Conservation (phyloP, 2,888 invertebrate species). For the Anodontia alba region DNA sequence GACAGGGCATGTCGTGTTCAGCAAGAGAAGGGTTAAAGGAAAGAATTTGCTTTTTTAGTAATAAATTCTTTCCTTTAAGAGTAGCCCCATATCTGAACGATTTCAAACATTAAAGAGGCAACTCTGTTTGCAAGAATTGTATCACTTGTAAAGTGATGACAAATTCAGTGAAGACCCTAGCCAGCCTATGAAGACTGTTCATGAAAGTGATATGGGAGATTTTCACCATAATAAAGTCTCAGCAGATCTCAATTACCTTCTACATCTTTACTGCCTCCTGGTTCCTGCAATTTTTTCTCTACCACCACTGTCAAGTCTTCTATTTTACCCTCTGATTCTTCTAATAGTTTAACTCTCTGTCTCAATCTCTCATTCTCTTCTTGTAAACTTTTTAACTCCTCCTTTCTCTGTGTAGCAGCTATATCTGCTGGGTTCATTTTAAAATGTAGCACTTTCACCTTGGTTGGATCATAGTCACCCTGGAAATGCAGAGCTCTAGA, state of each 20-base stretch:
- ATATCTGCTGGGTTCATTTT: conserved; percentile 78
- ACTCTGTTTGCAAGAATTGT: no score
- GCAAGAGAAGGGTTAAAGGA: no score
- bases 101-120: no score
- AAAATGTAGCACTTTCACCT: conserved; percentile 81
- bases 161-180: no score
- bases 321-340: conserved; percentile 75
- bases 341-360: conserved; percentile 77
- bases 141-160: no score
- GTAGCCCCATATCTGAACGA: no score
- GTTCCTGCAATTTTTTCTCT: conserved; percentile 76
- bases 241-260: conserved; percentile 73
- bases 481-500: conserved; percentile 35
- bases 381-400: conserved; percentile 69
- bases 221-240: no score
- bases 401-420: conserved; percentile 68
- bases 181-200: no score
- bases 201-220: no score
- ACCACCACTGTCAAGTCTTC: conserved; percentile 79
- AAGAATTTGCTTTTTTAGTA: no score
- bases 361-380: conserved; percentile 78
- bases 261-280: conserved; percentile 76
- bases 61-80: no score
- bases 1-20: no score
- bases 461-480: conserved; percentile 83